Evolutionary conservation across 2,113 vertebrate species (phyloP), one percentile per base, ranked within the genome.

Genomic region (Entelurus aequoreus): DNA sequence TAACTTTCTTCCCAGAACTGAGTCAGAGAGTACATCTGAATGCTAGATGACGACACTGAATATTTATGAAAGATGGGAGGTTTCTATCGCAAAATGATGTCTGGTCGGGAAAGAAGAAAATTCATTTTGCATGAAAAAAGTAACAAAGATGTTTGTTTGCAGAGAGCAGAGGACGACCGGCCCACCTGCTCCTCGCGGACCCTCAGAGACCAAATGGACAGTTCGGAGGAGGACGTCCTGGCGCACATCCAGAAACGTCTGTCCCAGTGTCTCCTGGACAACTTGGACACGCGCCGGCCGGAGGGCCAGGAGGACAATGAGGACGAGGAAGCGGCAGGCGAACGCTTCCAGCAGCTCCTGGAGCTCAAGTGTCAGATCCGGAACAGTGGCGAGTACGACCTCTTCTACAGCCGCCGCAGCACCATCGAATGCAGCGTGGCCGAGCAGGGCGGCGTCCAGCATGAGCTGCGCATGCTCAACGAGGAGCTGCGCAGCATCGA

Each of bases 331-430:
- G 87, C 86, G 16, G 95, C 94, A 21, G 94, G 93, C 6, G 94
- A 97, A 58, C 90, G 92, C 9, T 96, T 94, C 84, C 92, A 92
- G 58, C 95, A 98, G 84, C 90, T 99, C 10, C 64, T 99, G 85
- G 94, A 97, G 87, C 92, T 98, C 4, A 98, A 97, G 68, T 98
- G 95, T 87, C 94, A 97, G 87, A 96, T 99, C 63, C 88, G 85
- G 12, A 97, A 93, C 84, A 94, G 90, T 0, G 93, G 94, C 0
- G 94, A 96, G 64, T 98, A 95, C 8, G 94, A 95, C 81, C 85
- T 99, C 44, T 96, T 95, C 88, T 98, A 98, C 74, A 93, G 93
- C 0, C 93, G 90, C 63, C 93, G 94, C 80, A 95, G 94, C 84
- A 95, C 92, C 14, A 91, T 95, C 36, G 94, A 93, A 54, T 94